These are phyloP conservation scores for Arrhopalites spinosus DNA, from an alignment of 2,888 invertebrate species.

Conservation along the genomic window DNA sequence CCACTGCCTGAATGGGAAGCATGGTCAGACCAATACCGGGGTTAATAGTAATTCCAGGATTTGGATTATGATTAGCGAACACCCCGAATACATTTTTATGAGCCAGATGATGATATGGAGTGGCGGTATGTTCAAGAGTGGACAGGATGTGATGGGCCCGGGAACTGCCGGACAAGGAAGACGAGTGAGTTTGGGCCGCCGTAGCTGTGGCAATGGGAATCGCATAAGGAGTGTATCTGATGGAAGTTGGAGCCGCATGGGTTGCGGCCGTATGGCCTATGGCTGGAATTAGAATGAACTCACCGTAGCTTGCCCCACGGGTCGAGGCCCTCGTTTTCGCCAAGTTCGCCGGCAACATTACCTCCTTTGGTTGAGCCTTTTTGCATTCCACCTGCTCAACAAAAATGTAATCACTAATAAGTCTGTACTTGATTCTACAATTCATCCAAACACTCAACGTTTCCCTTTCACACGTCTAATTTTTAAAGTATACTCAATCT, in stretches of 20 bases:
- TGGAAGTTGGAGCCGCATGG: constrained; percentile 56
- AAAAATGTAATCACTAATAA: constrained; percentile 44
- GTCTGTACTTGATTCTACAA: constrained; percentile 34
- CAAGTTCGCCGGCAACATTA: constrained; percentile 97
- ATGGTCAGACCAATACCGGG: constrained; percentile 55
- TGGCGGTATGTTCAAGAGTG: constrained; percentile 61
- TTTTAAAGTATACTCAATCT: no score
- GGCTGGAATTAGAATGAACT: constrained; percentile 76
- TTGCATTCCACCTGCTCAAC: constrained; percentile 95
- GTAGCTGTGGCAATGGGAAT: constrained; percentile 59
- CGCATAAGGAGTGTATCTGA: constrained; percentile 57
- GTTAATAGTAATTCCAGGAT: constrained; percentile 56
- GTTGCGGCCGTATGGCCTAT: constrained; percentile 56
- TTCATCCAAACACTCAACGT: background rate
- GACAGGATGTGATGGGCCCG: constrained; percentile 69
- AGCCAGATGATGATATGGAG: constrained; percentile 55
- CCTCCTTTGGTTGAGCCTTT: constrained; percentile 99
- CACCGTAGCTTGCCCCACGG: constrained; percentile 91
- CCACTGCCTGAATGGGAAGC: constrained; percentile 56
- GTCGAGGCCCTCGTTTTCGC: constrained; percentile 94
- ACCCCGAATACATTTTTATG: constrained; percentile 57
- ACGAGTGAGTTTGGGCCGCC: constrained; percentile 64
- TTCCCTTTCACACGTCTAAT: no score
- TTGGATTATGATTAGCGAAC: constrained; percentile 50
- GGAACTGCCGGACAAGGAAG: constrained; percentile 62